Evolutionary conservation across 2,113 vertebrate genomes (phyloP), one percentile per base, ranked within the genome.

Genomic region (Nansenia antarctica): DNA sequence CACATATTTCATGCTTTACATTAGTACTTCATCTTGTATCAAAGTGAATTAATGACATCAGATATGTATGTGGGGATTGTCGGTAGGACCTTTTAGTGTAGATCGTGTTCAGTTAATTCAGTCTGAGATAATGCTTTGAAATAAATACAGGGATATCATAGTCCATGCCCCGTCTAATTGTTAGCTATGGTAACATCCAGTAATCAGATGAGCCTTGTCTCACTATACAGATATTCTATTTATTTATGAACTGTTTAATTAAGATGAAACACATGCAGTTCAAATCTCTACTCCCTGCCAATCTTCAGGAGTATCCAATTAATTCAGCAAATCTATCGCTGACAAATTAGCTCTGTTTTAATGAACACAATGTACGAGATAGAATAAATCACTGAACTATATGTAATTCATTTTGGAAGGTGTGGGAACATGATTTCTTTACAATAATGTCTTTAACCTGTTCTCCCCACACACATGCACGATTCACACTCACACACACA

Each of bases 221-320:
- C 9, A 47, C 69, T 77, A 84, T 73, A 82, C 67, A 80, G 72
- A 70, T 47, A 59, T 71, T 65, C 65, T 67, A 69, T 72, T 82
- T 87, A 82, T 86, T 86, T 76, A 80, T 79, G 67, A 86, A 72
- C 65, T 64, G 73, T 85, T 77, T 86, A 86, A 86, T 89, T 84
- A 84, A 80, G 80, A 85, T 37, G 68, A 67, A 86, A 70, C 39
- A 32, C 72, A 69, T 77, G 71, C 79, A 68, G 60, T 70, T 78
- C 59, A 69, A 61, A 74, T 77, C 70, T 67, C 62, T 54, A 29
- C 57, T 39, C 72, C 27, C 69, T 77, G 39, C 76, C 59, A 49
- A 34, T 85, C 54, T 65, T 60, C 39, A 29, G 32, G 59, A 72
- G 3, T n/a, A 63, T 59, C 54, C 68, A 77, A 82, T 85, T 78